Percentiles rank a stretch among this genome's conserved stretches.
Evolutionary conservation across 2,113 vertebrate genomes (phyloP).

Genomic region (Lates calcarifer): DNA sequence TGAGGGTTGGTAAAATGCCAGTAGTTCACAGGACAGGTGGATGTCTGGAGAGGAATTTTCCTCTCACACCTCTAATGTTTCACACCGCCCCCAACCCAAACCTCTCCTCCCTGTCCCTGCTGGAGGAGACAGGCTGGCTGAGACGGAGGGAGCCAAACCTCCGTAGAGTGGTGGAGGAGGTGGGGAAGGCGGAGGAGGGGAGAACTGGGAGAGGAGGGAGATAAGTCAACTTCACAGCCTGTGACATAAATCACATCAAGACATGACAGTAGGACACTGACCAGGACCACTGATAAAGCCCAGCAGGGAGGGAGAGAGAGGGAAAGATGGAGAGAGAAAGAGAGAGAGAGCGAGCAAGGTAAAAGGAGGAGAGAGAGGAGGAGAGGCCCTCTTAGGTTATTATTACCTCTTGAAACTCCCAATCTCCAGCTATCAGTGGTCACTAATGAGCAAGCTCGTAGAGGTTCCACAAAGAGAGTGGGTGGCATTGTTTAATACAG

Average conservation of each 20-base stretch:
- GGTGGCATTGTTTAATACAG: constrained; percentile 84
- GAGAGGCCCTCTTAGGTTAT: constrained; percentile 53
- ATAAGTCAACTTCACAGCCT: constrained; percentile 92
- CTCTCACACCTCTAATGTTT: constrained; percentile 66
- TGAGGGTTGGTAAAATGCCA: not conserved
- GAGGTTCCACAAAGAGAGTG: constrained; percentile 66
- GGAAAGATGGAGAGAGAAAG: constrained; percentile 44
- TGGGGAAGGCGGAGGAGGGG: constrained; percentile 51
- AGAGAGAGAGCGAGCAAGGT: constrained; percentile 41
- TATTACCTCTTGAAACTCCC: constrained; percentile 63
- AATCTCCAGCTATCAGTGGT: constrained; percentile 56
- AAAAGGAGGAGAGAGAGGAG: constrained; percentile 31
- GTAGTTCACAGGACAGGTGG: constrained; percentile 47
- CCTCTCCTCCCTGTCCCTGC: constrained; percentile 58
- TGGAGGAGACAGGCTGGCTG: constrained; percentile 87
- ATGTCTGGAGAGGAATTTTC: constrained; percentile 10
- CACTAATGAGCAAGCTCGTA: constrained; percentile 52
- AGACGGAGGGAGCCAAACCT: constrained; percentile 80
- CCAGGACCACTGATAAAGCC: constrained; percentile 91
- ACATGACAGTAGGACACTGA: constrained; percentile 93
- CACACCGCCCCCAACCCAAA: constrained; percentile 22
- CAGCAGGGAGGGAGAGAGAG: constrained; percentile 74
- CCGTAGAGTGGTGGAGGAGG: constrained; percentile 46
- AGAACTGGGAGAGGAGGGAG: constrained; percentile 76
- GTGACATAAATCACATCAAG: constrained; percentile 93